Conservation (phyloP, 1,140 invertebrate genomes). For the Eufriesea mexicana region DNA sequence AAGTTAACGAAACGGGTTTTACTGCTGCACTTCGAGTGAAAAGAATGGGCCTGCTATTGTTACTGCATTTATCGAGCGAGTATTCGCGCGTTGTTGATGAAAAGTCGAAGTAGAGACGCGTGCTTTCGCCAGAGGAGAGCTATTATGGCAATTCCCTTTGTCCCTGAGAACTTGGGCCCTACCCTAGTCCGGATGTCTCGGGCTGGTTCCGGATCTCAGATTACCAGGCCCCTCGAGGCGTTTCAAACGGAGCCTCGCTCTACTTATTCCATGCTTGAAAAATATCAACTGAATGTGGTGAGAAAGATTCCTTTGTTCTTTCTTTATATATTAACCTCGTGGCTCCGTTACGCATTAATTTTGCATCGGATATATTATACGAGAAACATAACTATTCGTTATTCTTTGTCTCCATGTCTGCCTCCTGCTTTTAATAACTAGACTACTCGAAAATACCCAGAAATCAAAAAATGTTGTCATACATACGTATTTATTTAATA, state of each 20-base stretch:
- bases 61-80: not conserved
- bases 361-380: not conserved
- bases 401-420: not conserved
- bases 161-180: constrained; percentile 49
- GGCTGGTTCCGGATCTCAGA: constrained; percentile 65
- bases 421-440: too few relatives aligned
- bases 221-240: constrained; percentile 58
- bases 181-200: constrained; percentile 58
- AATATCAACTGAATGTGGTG: constrained; percentile 53
- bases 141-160: constrained; percentile 56
- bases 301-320: constrained; percentile 52
- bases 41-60: not conserved
- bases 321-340: constrained; percentile 23
- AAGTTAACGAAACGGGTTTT: too few relatives aligned
- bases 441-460: not conserved
- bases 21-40: too few relatives aligned
- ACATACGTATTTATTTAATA: too few relatives aligned
- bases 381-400: not conserved
- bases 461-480: not conserved
- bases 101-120: not conserved
- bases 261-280: constrained; percentile 61
- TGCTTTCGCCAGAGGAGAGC: not conserved
- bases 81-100: not conserved
- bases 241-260: constrained; percentile 60
- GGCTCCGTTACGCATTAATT: constrained; percentile 39